These are phyloP conservation scores for Catostomus latipinnis DNA, from an alignment of 2,797 vertebrate species.

Conservation along the genomic window DNA sequence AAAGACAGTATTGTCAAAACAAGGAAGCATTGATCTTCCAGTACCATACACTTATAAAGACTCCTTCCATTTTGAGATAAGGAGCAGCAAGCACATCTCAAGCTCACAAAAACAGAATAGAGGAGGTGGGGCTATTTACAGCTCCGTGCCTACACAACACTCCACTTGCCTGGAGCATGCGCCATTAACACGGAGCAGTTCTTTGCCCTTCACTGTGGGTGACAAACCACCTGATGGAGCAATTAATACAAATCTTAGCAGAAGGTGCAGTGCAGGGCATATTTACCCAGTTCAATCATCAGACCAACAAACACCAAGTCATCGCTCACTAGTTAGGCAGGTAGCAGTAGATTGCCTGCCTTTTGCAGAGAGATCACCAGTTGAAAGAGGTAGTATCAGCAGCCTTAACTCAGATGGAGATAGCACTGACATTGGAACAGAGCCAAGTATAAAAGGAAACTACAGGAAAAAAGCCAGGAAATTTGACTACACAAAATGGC, in stretches of 20 bases:
- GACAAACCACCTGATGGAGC: conserved; percentile 67
- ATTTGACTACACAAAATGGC: conserved; percentile 96
- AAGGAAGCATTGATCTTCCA: conserved; percentile 96
- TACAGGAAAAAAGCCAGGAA: conserved; percentile 83
- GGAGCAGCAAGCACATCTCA: conserved; percentile 74
- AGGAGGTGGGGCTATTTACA: conserved; percentile 79
- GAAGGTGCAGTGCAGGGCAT: conserved; percentile 71
- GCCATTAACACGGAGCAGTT: conserved; percentile 90
- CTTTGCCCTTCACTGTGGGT: conserved; percentile 84
- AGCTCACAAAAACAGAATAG: conserved; percentile 71
- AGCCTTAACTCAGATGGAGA: conserved; percentile 70
- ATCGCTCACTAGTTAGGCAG: conserved; percentile 91
- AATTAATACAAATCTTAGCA: conserved; percentile 61
- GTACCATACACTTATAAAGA: conserved; percentile 96
- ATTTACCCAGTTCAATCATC: conserved; percentile 74
- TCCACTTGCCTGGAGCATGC: conserved; percentile 79
- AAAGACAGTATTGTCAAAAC: conserved; percentile 92
- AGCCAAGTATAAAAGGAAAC: conserved; percentile 74
- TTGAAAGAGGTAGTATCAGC: conserved; percentile 69
- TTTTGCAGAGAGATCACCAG: conserved; percentile 67
- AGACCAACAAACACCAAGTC: conserved; percentile 81
- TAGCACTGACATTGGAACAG: conserved; percentile 65
- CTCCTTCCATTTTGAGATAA: conserved; percentile 97
- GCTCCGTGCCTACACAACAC: conserved; percentile 86
- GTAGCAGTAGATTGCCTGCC: conserved; percentile 88